A percentile compares a stretch with the other conserved stretches of the same genome.
phyloP scores from a whole-genome alignment of 2,113 vertebrate species.

The Mesoclemmys tuberculata region DNA sequence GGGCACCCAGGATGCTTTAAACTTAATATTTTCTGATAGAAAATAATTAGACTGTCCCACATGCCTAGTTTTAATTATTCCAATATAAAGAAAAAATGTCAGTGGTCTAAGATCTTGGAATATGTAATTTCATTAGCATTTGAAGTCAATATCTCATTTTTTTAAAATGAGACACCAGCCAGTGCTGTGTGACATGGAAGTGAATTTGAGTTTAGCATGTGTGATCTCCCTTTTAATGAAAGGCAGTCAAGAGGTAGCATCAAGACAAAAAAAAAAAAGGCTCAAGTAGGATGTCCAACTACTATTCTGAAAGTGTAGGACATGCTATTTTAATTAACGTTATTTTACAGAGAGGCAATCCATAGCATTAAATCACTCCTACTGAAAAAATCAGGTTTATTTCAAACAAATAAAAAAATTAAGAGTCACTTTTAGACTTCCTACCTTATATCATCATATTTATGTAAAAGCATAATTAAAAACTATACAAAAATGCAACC shows the following conservation, averaged over 20 bases:
- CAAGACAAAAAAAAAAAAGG: constrained; percentile 11
- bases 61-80: background rate
- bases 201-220: background rate
- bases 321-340: background rate
- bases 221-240: background rate
- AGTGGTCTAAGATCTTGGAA: background rate
- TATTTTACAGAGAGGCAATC: constrained; percentile 5
- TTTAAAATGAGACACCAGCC: background rate
- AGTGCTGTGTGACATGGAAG: background rate
- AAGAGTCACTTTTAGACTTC: background rate
- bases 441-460: background rate
- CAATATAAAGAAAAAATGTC: background rate
- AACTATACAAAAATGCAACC: constrained; percentile 19
- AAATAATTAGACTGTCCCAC: background rate
- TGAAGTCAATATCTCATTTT: background rate
- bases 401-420: constrained; percentile 25
- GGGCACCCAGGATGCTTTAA: background rate
- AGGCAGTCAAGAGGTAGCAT: background rate
- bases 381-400: background rate
- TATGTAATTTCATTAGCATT: background rate
- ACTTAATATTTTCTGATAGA: background rate
- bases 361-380: background rate
- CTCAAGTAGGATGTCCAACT: background rate
- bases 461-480: constrained; percentile 42
- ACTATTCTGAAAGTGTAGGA: constrained; percentile 13